Evolutionary conservation across 2,113 vertebrate species (phyloP).

Genomic region (Hyla sarda): DNA sequence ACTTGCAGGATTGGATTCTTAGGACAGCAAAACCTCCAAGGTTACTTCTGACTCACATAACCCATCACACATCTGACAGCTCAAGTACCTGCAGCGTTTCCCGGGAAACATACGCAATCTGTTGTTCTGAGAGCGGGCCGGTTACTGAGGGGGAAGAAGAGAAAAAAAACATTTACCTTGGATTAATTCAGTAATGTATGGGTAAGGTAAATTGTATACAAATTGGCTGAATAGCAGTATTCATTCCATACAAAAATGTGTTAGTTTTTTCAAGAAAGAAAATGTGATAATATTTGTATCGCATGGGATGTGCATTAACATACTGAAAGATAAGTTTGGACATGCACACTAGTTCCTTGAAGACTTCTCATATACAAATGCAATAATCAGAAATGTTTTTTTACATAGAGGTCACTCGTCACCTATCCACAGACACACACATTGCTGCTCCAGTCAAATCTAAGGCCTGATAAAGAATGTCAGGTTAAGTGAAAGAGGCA

Average conservation of each 20-base stretch:
- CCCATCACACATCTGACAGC: conserved; percentile 37
- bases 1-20: conserved; percentile 11
- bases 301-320: no score
- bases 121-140: conserved; percentile 93
- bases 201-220: background rate
- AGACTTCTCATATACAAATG: no score
- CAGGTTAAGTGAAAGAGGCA: no score
- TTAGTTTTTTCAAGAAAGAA: no score
- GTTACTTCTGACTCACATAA: conserved; percentile 50
- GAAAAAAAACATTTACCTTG: background rate
- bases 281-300: no score
- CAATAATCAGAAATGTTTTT: no score
- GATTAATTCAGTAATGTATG: background rate
- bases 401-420: no score
- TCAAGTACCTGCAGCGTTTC: conserved; percentile 94
- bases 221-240: background rate
- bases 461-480: no score
- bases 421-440: no score
- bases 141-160: conserved; percentile 80
- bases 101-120: conserved; percentile 97
- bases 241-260: background rate
- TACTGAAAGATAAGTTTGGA: no score
- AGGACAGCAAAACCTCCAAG: conserved; percentile 32
- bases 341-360: no score
- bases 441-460: no score